Evolutionary conservation across 2,797 vertebrate genomes (phyloP), one percentile per base, ranked within the genome.

Genomic region (Numenius phaeopus): DNA sequence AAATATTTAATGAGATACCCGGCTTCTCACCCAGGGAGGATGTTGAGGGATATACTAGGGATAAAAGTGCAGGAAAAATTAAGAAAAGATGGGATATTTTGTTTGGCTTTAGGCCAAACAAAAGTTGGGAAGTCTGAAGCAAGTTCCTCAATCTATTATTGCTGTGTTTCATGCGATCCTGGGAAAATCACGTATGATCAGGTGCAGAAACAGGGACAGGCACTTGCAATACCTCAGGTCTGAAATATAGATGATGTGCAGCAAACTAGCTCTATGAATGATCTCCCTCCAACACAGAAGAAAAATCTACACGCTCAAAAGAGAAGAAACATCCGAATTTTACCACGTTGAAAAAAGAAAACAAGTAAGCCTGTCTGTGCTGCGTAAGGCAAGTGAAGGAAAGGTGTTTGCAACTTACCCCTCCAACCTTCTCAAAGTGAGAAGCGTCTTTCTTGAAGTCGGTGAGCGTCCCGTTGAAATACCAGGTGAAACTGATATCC

Each of bases 351-450:
- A 22, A 46, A 27, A 40, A 42, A 61, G 11, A 17, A 39, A 29
- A 9, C 12, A 71, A 17, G 32, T 6, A 9, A 46, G 46, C n/a
- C 37, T 19, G 42, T 23, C 65, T 26, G 37, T 34, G 70, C 21
- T 10, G 21, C 3, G 1, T 22, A 49, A 57, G 27, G 47, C 5
- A 49, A 77, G 20, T 5, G 67, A 77, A 86, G 26, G 39, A 73
- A 77, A 58, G 9, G 23, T 81, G 17, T 65, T 94, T 91, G 47
- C 20, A 59, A 99, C 99, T 99, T 98, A 99, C 99, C 99, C 99
- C 99, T 66, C 99, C 99, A 54, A 99, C 99, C 98, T 98, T 99
- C 97, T 99, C 99, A 64, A 99, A 99, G 97, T 99, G 99, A 71
- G 99, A 98, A 44, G 98, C 96, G 5, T 99, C 99, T 85, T 98